A percentile compares a stretch with the other conserved stretches of the same genome.
phyloP scores from a whole-genome alignment of 2,888 invertebrate genomes.

The Eupeodes latifasciatus region DNA sequence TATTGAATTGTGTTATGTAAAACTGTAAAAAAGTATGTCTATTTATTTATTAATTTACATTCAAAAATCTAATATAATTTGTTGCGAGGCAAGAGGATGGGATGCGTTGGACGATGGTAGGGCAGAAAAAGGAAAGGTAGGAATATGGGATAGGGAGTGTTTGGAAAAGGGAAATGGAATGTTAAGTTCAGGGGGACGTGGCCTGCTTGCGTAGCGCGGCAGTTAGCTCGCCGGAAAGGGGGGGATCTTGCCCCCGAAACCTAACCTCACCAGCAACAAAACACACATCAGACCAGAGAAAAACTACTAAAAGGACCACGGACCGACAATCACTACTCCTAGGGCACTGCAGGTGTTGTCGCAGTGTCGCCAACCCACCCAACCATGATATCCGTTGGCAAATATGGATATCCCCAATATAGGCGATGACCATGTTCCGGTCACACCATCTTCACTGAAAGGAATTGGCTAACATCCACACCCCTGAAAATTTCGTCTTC shows the following conservation, averaged over 20 bases:
- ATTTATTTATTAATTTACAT: too few species aligned
- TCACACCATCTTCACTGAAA: not conserved
- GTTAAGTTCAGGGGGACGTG: not conserved
- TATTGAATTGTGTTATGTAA: too few species aligned
- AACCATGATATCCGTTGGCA: not conserved
- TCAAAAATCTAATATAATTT: too few species aligned
- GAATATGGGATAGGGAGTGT: too few species aligned
- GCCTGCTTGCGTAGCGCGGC: constrained; percentile 1
- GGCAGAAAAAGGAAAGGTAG: too few species aligned
- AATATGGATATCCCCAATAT: too few species aligned
- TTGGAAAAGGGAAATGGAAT: too few species aligned
- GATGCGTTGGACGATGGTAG: too few species aligned
- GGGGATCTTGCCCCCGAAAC: constrained; percentile 16
- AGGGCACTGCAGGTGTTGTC: not conserved
- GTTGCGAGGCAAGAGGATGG: too few species aligned
- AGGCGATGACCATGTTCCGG: not conserved
- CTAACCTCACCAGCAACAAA: not conserved
- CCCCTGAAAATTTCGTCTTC: not conserved
- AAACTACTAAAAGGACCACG: not conserved
- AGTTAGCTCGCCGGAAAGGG: not conserved
- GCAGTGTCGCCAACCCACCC: not conserved
- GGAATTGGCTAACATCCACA: too few species aligned
- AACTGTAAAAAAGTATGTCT: too few species aligned
- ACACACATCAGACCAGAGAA: not conserved
- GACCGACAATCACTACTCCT: not conserved